These are phyloP conservation scores for Scolanthus callimorphus DNA, from an alignment of 92 coral and sea anemone genomes.

Conservation along the genomic window DNA sequence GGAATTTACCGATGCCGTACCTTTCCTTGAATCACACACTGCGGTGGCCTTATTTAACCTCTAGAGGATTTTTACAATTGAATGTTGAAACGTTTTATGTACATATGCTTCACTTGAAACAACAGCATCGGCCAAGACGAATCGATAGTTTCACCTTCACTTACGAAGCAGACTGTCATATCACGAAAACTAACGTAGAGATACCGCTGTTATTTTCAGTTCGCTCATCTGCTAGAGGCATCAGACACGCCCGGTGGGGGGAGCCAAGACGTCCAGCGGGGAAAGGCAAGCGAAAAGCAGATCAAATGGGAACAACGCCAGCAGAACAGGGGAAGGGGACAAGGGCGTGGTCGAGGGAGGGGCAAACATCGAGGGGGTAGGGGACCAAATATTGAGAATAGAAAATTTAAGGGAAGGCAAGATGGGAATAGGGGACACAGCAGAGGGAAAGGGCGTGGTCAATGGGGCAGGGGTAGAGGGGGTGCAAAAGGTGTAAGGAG, in stretches of 20 bases:
- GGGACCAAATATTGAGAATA: neutral
- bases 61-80: too few species aligned
- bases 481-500: too few species aligned
- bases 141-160: too few species aligned
- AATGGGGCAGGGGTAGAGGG: slow-evolving; percentile 1
- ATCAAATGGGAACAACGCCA: slow-evolving; percentile 82
- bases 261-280: slow-evolving; percentile 58
- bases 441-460: neutral
- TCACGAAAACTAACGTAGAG: neutral
- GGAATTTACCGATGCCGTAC: too few species aligned
- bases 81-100: too few species aligned
- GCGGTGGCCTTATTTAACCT: too few species aligned
- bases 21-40: too few species aligned
- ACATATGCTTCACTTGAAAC: too few species aligned
- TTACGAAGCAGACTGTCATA: too few species aligned
- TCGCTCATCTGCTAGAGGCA: slow-evolving; percentile 89
- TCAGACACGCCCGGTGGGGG: slow-evolving; percentile 80
- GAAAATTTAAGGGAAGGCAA: slow-evolving; percentile 11
- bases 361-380: slow-evolving; percentile 1
- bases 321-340: neutral
- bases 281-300: slow-evolving; percentile 82
- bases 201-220: slow-evolving; percentile 35
- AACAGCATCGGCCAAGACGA: too few species aligned
- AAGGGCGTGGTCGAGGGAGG: neutral
- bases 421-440: slow-evolving; percentile 3